Evolutionary conservation across 1,140 invertebrate species (phyloP), one percentile per base, ranked within the genome.

Genomic region (Drosophila virilis): DNA sequence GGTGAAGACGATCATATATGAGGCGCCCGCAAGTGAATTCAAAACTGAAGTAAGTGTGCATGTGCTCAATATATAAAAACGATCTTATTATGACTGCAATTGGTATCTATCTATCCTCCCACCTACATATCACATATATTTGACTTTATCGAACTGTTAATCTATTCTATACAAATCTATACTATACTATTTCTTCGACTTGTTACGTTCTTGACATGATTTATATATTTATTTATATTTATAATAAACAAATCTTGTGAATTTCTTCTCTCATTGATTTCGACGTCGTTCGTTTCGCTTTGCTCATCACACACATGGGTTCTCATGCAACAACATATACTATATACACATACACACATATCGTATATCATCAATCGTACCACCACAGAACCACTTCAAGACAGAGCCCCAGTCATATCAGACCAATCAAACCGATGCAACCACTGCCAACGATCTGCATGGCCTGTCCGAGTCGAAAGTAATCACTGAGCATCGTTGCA

Each of bases 1-100:
- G n/a, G 94, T 95, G 32, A 95, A 95, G 90, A 95, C 94, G 12
- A 93, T 95, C 37, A 93, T 95, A 6, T 95, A 94, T 71, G 94
- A 95, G 93, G 93, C 78, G 22, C 71, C 78, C 3, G 32, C 73
- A 15, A 80, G 59, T 66, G 85, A 90, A 67, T 88, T 90, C 51
- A 92, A 91, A 92, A 90, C 91, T 74, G 91, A 92, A 91, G 91
- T 92, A 91, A 92, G 91, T 92, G 62, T 91, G 86, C 89, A 93
- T 58, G 89, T 92, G 62, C 92, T 86, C 62, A 90, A 90, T 90
- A 79, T 90, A 46, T 90, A 86, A 81, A 68, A 12, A 50, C 12
- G 15, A 54, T 48, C 33, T 58, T 28, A 35, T 57, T 57, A 32
- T 46, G 52, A 68, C 55, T 68, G 65, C 46, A 32, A 66, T 55